Conservation (phyloP, 2,888 invertebrate genomes). For the Onchidella celtica region DNA sequence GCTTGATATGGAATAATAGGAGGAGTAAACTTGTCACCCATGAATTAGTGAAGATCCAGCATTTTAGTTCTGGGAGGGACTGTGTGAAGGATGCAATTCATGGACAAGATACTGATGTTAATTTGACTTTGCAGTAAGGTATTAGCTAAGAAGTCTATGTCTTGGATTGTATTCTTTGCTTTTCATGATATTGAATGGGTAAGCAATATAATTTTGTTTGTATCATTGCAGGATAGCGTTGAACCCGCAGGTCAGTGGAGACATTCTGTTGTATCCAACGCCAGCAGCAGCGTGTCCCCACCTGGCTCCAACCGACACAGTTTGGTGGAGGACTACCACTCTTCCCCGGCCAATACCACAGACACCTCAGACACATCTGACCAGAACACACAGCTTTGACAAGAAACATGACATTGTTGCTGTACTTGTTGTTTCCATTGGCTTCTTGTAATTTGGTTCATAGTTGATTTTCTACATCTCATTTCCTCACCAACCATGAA, state of each 20-base stretch:
- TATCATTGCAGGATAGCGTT: slow-evolving; percentile 58
- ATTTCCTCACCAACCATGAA: no score
- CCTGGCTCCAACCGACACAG: slow-evolving; percentile 80
- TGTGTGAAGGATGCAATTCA: no score
- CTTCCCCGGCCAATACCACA: slow-evolving; percentile 49
- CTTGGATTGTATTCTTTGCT: no score
- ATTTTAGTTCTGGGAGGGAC: no score
- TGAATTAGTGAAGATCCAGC: no score
- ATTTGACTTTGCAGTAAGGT: no score
- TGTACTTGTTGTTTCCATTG: not conserved
- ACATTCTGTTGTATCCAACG: slow-evolving; percentile 87
- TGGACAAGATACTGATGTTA: no score
- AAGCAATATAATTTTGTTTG: no score
- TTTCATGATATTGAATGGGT: no score
- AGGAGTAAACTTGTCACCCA: no score
- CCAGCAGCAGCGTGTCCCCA: slow-evolving; percentile 88
- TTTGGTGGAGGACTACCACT: slow-evolving; percentile 55
- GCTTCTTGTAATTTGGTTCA: not conserved
- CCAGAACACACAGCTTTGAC: slow-evolving; percentile 31
- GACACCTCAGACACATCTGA: slow-evolving; percentile 50
- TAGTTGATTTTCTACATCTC: not conserved
- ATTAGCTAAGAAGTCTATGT: no score
- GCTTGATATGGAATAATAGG: no score
- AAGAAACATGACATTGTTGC: not conserved
- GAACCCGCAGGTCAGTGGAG: slow-evolving; percentile 83